Evolutionary conservation across 2,888 invertebrate species (phyloP).

Genomic region (Scaeva pyrastri): DNA sequence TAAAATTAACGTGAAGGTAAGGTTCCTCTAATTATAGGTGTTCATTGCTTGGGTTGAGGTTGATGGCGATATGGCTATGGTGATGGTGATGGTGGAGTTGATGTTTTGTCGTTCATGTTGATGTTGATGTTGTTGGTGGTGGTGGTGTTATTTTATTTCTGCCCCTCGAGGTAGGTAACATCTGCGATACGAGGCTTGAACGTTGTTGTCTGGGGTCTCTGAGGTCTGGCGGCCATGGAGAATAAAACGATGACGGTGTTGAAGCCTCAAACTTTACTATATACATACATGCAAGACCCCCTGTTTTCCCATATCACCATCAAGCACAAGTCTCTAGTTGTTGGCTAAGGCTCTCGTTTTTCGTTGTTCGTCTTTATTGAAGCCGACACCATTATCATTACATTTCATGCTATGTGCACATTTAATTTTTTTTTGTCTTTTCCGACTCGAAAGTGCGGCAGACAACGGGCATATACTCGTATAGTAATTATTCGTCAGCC

Average conservation of each 20-base stretch:
- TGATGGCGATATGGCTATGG: too few species aligned
- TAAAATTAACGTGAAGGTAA: slow-evolving; percentile 78
- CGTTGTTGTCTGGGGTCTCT: slow-evolving; percentile 42
- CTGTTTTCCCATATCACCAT: slow-evolving; percentile 5
- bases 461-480: slow-evolving; percentile 55
- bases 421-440: slow-evolving; percentile 53
- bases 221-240: slow-evolving; percentile 61
- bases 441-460: slow-evolving; percentile 39
- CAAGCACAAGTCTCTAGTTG: neutral
- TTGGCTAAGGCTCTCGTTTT: slow-evolving; percentile 19
- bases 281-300: slow-evolving; percentile 35
- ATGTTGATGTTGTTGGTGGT: slow-evolving; percentile 32
- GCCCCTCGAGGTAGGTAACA: slow-evolving; percentile 62
- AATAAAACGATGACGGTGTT: slow-evolving; percentile 36
- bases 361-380: slow-evolving; percentile 52
- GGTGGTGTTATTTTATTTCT: slow-evolving; percentile 13
- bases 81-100: slow-evolving; percentile 44
- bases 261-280: slow-evolving; percentile 46
- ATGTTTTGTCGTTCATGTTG: slow-evolving; percentile 35
- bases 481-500: slow-evolving; percentile 70
- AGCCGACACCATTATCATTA: slow-evolving; percentile 75
- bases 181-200: slow-evolving; percentile 48
- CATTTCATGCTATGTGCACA: slow-evolving; percentile 76
- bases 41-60: slow-evolving; percentile 71
- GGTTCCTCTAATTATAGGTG: slow-evolving; percentile 79